phyloP scores from a whole-genome alignment of 2,888 invertebrate species.

The Bhutanitis thaidina region DNA sequence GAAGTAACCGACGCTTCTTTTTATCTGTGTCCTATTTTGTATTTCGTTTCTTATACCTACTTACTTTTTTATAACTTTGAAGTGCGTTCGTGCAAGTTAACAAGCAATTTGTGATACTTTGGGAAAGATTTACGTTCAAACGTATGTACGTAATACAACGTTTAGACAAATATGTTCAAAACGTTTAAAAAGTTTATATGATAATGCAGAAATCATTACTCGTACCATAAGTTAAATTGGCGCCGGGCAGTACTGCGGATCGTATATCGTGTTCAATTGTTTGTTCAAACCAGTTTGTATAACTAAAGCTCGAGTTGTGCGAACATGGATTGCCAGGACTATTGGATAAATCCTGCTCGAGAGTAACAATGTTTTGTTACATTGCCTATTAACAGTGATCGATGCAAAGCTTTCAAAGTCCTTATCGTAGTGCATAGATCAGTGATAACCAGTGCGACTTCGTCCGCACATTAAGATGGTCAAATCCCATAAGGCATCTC shows the following conservation, averaged over 20 bases:
- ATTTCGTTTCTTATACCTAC: too few species aligned
- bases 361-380: conserved; percentile 21
- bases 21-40: too few species aligned
- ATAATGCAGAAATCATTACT: conserved; percentile 12
- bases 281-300: conserved; percentile 21
- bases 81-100: too few species aligned
- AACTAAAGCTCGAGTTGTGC: conserved; percentile 8
- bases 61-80: too few species aligned
- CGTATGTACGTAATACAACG: too few species aligned
- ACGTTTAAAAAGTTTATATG: background rate
- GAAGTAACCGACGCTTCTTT: too few species aligned
- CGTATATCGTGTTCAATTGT: conserved; percentile 17
- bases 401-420: conserved; percentile 19
- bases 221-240: conserved; percentile 21
- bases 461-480: conserved; percentile 5
- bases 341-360: conserved; percentile 18
- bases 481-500: conserved; percentile 1
- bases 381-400: conserved; percentile 20
- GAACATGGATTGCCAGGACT: conserved; percentile 12
- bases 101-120: too few species aligned
- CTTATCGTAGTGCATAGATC: conserved; percentile 15
- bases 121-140: too few species aligned
- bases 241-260: conserved; percentile 12
- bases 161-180: background rate
- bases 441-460: conserved; percentile 6